These are phyloP conservation scores for Rosalia funebris DNA, from an alignment of 2,888 invertebrate genomes.

Conservation along the genomic window DNA sequence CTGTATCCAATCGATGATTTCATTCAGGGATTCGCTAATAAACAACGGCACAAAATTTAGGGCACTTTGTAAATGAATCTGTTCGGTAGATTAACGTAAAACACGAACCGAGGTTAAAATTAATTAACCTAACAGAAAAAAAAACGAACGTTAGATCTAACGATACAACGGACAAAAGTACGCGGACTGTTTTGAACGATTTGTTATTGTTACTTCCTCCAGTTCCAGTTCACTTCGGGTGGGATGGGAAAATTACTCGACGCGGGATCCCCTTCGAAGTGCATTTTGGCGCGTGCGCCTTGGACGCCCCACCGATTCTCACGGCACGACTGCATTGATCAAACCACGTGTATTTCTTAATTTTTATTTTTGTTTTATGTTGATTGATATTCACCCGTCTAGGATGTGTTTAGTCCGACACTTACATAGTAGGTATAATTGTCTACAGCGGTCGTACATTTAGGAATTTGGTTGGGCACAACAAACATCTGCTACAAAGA, in stretches of 20 bases:
- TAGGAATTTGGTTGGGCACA: too few species aligned
- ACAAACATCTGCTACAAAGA: too few species aligned
- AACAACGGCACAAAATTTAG: constrained; percentile 1
- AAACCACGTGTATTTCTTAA: too few species aligned
- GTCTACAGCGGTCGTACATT: too few species aligned
- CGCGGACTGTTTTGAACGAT: constrained; percentile 9
- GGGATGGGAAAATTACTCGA: constrained; percentile 2
- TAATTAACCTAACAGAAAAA: background rate
- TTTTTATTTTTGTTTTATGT: too few species aligned
- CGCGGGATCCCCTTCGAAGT: constrained; percentile 14
- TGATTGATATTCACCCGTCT: too few species aligned
- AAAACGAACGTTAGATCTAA: background rate
- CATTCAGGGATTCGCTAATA: background rate
- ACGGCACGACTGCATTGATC: background rate
- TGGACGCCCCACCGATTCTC: too few species aligned
- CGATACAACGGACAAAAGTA: constrained; percentile 6
- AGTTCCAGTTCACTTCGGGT: constrained; percentile 12
- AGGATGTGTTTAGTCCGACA: too few species aligned
- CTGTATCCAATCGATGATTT: constrained; percentile 13
- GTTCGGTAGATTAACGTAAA: background rate
- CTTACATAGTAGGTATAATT: too few species aligned
- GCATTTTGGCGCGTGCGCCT: background rate
- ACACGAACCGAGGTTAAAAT: constrained; percentile 1
- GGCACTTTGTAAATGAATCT: constrained; percentile 13
- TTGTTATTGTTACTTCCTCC: constrained; percentile 21